These are phyloP conservation scores for Pristionchus japonicus DNA, from an alignment of 2,888 invertebrate genomes.

Conservation along the genomic window DNA sequence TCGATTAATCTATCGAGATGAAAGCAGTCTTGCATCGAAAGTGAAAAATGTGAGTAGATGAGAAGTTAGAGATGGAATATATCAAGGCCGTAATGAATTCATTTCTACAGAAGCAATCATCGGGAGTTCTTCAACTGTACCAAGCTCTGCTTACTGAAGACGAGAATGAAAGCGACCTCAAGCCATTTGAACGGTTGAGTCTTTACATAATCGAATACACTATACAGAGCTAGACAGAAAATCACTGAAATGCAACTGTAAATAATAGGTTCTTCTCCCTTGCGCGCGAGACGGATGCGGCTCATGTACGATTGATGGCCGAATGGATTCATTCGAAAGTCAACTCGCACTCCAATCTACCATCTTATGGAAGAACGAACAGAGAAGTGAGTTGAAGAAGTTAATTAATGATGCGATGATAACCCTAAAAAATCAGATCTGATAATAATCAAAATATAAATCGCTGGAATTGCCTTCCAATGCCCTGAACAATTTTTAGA, in stretches of 20 bases:
- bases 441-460: background rate
- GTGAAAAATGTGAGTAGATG: background rate
- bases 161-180: slow-evolving; percentile 43
- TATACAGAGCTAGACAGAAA: too few relatives aligned
- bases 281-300: background rate
- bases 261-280: slow-evolving; percentile 33
- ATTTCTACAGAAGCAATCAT: background rate
- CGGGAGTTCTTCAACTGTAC: background rate
- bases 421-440: too few relatives aligned
- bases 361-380: background rate
- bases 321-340: background rate
- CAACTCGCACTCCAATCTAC: background rate
- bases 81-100: background rate
- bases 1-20: slow-evolving; percentile 43
- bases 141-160: slow-evolving; percentile 37
- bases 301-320: background rate
- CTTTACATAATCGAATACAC: background rate
- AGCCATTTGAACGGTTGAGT: slow-evolving; percentile 42
- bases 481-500: background rate
- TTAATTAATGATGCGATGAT: too few relatives aligned
- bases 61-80: background rate
- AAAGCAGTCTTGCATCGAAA: background rate
- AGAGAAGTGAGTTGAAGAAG: slow-evolving; percentile 37
- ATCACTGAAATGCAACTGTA: background rate
- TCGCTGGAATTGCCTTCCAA: background rate